Evolutionary conservation across 2,113 vertebrate species (phyloP), one percentile per base, ranked within the genome.

Genomic region (Scomber scombrus): DNA sequence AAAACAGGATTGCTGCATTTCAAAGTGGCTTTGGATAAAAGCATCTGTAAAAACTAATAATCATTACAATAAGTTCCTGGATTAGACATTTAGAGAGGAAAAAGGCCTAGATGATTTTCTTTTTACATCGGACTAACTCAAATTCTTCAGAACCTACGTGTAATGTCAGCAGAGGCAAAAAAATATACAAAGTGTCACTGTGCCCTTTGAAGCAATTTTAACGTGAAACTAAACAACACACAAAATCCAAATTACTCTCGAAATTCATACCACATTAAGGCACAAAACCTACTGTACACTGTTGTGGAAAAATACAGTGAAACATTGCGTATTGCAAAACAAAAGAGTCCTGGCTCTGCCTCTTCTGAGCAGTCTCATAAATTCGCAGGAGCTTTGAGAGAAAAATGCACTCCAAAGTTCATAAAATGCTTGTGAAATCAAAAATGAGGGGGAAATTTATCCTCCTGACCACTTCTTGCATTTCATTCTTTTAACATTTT

Each of bases 11-110:
- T 87, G 78, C 75, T n/a, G 68, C 64, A 60, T 89, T 86, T 85
- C 75, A 81, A 84, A 91, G 84, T 82, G 89, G 91, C 87, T 88
- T 85, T 71, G 43, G 91, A 93, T 94, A 88, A 94, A 95, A 93
- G 91, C 88, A 68, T 87, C 85, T 85, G 82, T 90, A 90, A 93
- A 94, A 93, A 90, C 75, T 31, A 83, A 89, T 86, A 85, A 93
- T 87, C 80, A 84, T 82, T 78, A 70, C 73, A 80, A 76, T 79
- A 81, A 73, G 23, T 82, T 78, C 57, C 31, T 71, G 76, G 85
- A 88, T 92, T 88, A 85, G 57, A 68, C 77, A 71, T 68, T 62
- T 66, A 74, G 74, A 73, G 40, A 68, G 34, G 77, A 85, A 90
- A 54, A 66, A 46, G 52, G 54, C 34, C 45, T 60, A 74, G 49